Evolutionary conservation across 2,113 vertebrate species (phyloP).

Genomic region (Epinephelus fuscoguttatus): DNA sequence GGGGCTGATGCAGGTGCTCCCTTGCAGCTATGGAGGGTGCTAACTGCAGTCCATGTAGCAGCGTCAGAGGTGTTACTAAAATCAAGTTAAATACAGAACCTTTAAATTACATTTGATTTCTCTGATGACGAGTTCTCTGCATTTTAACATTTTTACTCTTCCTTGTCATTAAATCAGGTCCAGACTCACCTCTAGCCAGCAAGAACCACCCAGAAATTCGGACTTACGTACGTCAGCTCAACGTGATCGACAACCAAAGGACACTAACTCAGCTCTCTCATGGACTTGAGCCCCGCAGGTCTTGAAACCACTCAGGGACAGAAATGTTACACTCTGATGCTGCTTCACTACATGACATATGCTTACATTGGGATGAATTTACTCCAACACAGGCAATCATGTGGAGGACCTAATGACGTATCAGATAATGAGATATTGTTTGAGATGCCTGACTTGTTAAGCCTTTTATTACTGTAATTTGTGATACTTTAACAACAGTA

Average conservation of each 20-base stretch:
- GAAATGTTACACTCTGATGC: conserved; percentile 71
- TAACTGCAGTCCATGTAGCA: no score
- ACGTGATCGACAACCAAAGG: conserved; percentile 98
- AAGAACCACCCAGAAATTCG: conserved; percentile 96
- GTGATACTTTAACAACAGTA: conserved; percentile 61
- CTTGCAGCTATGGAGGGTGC: no score
- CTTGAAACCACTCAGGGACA: conserved; percentile 84
- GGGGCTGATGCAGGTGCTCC: no score
- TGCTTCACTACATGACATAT: conserved; percentile 75
- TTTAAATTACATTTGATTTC: background rate
- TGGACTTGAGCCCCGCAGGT: conserved; percentile 92
- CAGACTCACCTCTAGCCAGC: conserved; percentile 90
- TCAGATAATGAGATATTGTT: conserved; percentile 59
- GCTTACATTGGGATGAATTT: conserved; percentile 40
- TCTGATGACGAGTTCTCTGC: background rate
- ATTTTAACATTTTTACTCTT: background rate
- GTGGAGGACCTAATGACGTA: conserved; percentile 39
- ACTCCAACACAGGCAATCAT: conserved; percentile 51
- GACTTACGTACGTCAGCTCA: conserved; percentile 94
- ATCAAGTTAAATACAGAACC: no score
- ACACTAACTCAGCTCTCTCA: conserved; percentile 97
- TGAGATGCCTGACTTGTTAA: conserved; percentile 53
- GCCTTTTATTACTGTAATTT: conserved; percentile 61
- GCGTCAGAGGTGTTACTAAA: no score
- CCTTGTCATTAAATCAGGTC: conserved; percentile 83